Percentiles rank a stretch among this genome's conserved stretches.
These are phyloP conservation scores for Aelia acuminata DNA, from an alignment of 2,888 invertebrate species.

Conservation along the genomic window DNA sequence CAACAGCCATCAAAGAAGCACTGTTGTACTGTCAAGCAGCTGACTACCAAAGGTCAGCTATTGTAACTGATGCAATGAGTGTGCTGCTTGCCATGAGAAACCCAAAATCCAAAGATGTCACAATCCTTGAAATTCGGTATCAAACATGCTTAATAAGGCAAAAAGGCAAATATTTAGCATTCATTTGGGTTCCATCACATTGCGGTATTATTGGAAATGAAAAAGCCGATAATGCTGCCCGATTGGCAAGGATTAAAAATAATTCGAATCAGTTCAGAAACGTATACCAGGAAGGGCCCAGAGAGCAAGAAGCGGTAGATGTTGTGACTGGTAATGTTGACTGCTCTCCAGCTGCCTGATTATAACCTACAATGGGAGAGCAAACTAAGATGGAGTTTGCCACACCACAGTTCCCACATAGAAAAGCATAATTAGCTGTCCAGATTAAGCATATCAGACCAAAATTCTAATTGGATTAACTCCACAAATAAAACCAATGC, in stretches of 20 bases:
- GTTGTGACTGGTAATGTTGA: neutral
- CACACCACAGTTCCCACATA: neutral
- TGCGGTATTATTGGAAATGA: neutral
- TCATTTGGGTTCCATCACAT: slow-evolving; percentile 7
- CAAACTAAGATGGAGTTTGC: neutral
- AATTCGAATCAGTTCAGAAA: neutral
- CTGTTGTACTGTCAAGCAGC: neutral
- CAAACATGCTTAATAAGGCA: slow-evolving; percentile 4
- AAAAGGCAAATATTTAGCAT: slow-evolving; percentile 1
- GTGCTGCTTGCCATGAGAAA: neutral
- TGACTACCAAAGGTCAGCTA: neutral
- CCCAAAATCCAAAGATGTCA: neutral
- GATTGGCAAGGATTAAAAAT: neutral
- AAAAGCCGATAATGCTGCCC: neutral
- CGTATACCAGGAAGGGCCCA: neutral
- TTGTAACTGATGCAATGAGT: neutral
- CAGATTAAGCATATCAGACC: neutral
- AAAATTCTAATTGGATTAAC: too few relatives aligned
- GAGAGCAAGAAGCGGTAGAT: neutral
- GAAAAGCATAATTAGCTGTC: neutral
- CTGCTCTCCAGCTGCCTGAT: neutral
- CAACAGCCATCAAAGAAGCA: neutral
- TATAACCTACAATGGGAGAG: neutral
- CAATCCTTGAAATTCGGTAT: neutral
- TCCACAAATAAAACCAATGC: too few relatives aligned